These are phyloP conservation scores for Pangasius macronema DNA, from an alignment of 2,797 vertebrate species.

Conservation along the genomic window DNA sequence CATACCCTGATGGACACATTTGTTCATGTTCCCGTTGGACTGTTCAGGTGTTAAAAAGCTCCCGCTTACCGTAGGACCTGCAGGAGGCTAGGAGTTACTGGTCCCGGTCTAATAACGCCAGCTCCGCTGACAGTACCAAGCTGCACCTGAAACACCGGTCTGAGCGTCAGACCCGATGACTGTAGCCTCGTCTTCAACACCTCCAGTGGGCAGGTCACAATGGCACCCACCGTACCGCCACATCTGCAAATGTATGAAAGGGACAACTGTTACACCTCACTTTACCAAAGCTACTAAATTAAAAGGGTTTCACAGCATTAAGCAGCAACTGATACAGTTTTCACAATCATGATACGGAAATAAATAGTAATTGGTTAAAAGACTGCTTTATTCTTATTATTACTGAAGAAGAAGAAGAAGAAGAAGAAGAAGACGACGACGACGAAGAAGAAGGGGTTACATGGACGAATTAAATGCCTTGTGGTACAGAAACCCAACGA, in stretches of 20 bases:
- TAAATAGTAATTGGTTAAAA: background rate
- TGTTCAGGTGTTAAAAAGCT: background rate
- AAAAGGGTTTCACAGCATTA: background rate
- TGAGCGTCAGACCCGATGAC: conserved; percentile 87
- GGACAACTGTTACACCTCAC: background rate
- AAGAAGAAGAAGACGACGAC: no score
- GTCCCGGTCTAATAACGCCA: conserved; percentile 85
- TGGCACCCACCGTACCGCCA: conserved; percentile 94
- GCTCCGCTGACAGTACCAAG: conserved; percentile 88
- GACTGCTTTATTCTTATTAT: background rate
- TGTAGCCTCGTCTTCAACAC: conserved; percentile 95
- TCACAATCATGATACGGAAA: background rate
- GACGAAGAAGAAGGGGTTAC: background rate
- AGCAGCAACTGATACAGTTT: background rate
- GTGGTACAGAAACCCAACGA: background rate
- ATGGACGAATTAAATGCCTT: background rate
- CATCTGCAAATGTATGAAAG: conserved; percentile 76
- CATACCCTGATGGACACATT: background rate
- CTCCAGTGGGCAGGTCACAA: conserved; percentile 93
- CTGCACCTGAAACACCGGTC: conserved; percentile 90
- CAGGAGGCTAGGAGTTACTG: conserved; percentile 85
- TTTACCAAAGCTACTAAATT: background rate
- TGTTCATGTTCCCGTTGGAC: background rate
- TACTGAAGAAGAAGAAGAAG: background rate
- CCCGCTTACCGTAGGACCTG: conserved; percentile 88